These are phyloP conservation scores for Pollenia labialis DNA, from an alignment of 2,888 invertebrate species.

Conservation along the genomic window DNA sequence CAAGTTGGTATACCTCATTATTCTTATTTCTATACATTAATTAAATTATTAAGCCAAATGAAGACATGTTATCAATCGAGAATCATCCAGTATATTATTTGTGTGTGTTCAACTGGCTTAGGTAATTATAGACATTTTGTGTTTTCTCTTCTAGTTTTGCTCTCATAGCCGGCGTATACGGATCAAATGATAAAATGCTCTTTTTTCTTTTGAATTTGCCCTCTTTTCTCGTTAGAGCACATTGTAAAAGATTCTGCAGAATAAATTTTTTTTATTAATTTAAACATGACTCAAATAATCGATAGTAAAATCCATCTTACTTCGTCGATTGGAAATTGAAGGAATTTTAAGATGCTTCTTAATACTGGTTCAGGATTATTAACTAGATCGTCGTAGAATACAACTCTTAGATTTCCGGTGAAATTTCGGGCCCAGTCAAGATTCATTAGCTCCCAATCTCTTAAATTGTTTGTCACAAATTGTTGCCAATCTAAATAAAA, in stretches of 20 bases:
- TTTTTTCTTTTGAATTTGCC: conserved; percentile 90
- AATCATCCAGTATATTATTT: conserved; percentile 2
- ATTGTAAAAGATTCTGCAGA: conserved; percentile 85
- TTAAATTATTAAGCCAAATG: background rate
- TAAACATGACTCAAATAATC: background rate
- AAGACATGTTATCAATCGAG: background rate
- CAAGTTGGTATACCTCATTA: conserved; percentile 3
- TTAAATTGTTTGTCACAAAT: conserved; percentile 88
- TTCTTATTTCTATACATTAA: conserved; percentile 5
- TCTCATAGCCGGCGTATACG: conserved; percentile 88
- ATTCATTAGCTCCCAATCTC: conserved; percentile 89
- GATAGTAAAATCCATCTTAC: conserved; percentile 77
- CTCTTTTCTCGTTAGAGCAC: conserved; percentile 87
- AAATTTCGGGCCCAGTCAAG: conserved; percentile 89
- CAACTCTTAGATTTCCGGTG: conserved; percentile 88
- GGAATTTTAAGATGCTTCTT: conserved; percentile 86
- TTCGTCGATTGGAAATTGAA: conserved; percentile 86
- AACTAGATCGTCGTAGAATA: conserved; percentile 89
- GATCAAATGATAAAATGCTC: conserved; percentile 88
- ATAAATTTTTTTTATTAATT: background rate
- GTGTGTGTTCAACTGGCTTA: conserved; percentile 73
- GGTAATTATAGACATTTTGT: conserved; percentile 85
- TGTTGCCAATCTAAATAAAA: conserved; percentile 89
- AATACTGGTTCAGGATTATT: conserved; percentile 86
- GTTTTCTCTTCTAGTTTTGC: conserved; percentile 84